Evolutionary conservation across 1,140 invertebrate species (phyloP).

Genomic region (Meloidogyne exigua): DNA sequence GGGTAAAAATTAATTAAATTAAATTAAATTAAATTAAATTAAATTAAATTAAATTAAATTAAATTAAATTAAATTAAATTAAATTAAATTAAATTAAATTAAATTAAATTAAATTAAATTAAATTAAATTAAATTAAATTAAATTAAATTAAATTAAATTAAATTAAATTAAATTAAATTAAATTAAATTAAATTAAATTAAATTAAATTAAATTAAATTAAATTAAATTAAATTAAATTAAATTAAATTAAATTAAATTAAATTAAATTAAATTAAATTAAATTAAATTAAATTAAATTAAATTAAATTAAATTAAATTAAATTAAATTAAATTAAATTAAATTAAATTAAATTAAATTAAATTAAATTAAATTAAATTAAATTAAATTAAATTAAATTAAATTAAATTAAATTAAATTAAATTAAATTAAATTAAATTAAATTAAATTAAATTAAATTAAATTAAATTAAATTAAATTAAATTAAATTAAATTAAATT

Average conservation of each 20-base stretch:
- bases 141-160: not conserved
- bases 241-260: not conserved
- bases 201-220: not conserved
- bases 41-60: not conserved
- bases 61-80: not conserved
- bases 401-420: not conserved
- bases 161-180: not conserved
- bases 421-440: not conserved
- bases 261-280: not conserved
- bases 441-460: not conserved
- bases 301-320: not conserved
- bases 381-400: not conserved
- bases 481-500: not conserved
- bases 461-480: not conserved
- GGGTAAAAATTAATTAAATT: not conserved
- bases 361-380: not conserved
- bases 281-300: not conserved
- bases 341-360: not conserved
- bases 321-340: not conserved
- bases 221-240: not conserved
- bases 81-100: not conserved
- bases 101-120: not conserved
- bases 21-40: too few relatives aligned
- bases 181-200: not conserved
- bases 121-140: not conserved